These are phyloP conservation scores for Phaonia tiefii DNA, from an alignment of 2,888 invertebrate species.

Conservation along the genomic window DNA sequence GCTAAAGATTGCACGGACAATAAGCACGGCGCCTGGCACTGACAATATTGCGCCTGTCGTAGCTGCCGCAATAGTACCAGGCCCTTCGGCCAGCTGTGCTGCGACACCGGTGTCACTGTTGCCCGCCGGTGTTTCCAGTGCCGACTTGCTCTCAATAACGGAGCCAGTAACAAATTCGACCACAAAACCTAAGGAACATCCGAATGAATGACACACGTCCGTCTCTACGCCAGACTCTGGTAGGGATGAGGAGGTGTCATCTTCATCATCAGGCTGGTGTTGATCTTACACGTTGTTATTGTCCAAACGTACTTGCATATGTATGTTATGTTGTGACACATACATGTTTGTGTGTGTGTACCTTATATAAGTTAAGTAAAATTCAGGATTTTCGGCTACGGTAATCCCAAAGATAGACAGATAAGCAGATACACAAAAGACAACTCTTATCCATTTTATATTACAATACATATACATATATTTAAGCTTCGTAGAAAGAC, in stretches of 20 bases:
- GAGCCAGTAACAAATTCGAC: slow-evolving; percentile 70
- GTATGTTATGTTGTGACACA: slow-evolving; percentile 9
- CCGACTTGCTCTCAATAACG: slow-evolving; percentile 68
- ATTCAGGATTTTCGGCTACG: neutral
- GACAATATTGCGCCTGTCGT: slow-evolving; percentile 62
- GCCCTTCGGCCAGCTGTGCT: slow-evolving; percentile 15
- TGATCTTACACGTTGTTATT: neutral
- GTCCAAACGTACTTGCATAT: slow-evolving; percentile 26
- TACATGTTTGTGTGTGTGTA: slow-evolving; percentile 9
- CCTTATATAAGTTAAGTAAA: neutral
- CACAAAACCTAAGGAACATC: slow-evolving; percentile 69
- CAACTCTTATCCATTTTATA: slow-evolving; percentile 28
- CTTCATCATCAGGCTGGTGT: neutral
- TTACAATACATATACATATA: too few relatives aligned
- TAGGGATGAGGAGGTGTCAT: neutral
- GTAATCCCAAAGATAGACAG: neutral
- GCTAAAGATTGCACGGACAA: slow-evolving; percentile 83
- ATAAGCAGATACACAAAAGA: neutral
- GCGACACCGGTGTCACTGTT: slow-evolving; percentile 47
- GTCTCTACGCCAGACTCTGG: neutral
- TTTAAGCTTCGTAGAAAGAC: slow-evolving; percentile 24
- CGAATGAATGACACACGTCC: slow-evolving; percentile 62
- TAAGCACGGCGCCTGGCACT: slow-evolving; percentile 78
- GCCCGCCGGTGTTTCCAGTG: slow-evolving; percentile 66
- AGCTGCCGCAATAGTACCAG: slow-evolving; percentile 42